A percentile compares a stretch with the other conserved stretches of the same genome.
Evolutionary conservation across 2,888 invertebrate species (phyloP).

Genomic region (Cheilosia soror): DNA sequence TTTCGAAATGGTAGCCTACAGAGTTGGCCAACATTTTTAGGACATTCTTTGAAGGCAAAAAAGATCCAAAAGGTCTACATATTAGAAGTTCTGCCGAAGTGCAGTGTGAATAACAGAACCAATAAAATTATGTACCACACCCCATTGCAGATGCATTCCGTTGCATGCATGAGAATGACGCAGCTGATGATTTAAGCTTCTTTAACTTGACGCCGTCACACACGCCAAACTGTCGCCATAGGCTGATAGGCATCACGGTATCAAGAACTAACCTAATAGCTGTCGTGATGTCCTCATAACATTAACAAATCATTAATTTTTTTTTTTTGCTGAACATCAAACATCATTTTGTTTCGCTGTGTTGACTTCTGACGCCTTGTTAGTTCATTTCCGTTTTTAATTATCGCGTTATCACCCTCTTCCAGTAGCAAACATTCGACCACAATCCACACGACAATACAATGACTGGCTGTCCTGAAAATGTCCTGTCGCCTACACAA

Average conservation of each 20-base stretch:
- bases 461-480: conserved; percentile 26
- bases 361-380: conserved; percentile 47
- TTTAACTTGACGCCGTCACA: too few relatives aligned
- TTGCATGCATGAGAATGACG: too few relatives aligned
- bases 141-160: too few relatives aligned
- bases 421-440: conserved; percentile 17
- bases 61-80: too few relatives aligned
- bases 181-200: too few relatives aligned
- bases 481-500: conserved; percentile 45
- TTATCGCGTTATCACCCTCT: conserved; percentile 59
- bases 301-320: conserved; percentile 15
- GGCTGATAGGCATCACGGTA: not conserved
- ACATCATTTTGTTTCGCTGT: conserved; percentile 46
- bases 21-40: too few relatives aligned
- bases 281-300: conserved; percentile 29
- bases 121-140: too few relatives aligned
- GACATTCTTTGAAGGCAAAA: too few relatives aligned
- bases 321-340: conserved; percentile 22
- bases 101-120: too few relatives aligned
- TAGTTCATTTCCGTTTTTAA: conserved; percentile 64
- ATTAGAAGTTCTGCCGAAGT: too few relatives aligned
- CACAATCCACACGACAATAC: conserved; percentile 9
- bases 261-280: conserved; percentile 12
- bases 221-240: too few relatives aligned
- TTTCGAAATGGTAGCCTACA: too few relatives aligned